Percentiles rank a stretch among this genome's conserved stretches.
Conservation (phyloP, 1,140 invertebrate genomes). For the Leptopilina boulardi region DNA sequence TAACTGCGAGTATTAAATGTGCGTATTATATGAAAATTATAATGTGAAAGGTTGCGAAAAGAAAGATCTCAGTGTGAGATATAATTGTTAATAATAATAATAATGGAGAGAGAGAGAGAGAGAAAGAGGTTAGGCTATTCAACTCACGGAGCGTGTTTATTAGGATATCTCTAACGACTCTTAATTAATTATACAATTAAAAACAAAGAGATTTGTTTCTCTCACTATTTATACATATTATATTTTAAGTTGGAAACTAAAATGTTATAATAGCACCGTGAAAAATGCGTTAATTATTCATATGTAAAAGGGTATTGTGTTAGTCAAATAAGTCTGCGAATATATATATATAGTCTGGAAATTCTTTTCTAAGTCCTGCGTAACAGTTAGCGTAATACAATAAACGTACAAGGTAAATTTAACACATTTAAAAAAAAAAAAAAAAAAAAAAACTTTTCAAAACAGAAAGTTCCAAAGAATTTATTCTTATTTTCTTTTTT, state of each 20-base stretch:
- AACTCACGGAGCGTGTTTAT: neutral
- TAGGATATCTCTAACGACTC: neutral
- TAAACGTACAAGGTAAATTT: constrained; percentile 1
- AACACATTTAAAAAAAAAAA: neutral
- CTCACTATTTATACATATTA: neutral
- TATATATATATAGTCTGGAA: neutral
- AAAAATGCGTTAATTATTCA: constrained; percentile 1
- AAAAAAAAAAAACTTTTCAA: too few species aligned
- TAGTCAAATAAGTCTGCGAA: neutral
- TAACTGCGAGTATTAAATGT: neutral
- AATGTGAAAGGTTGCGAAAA: constrained; percentile 2
- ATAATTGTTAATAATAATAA: neutral
- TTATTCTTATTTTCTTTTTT: neutral
- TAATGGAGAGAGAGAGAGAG: too few species aligned
- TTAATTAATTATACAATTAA: constrained; percentile 11
- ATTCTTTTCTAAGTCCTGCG: constrained; percentile 4
- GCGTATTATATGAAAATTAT: neutral
- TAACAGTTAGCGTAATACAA: constrained; percentile 1
- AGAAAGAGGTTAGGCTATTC: neutral
- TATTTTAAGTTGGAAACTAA: neutral
- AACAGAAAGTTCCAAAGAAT: neutral
- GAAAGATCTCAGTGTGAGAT: neutral
- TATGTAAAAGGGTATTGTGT: neutral
- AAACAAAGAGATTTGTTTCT: neutral
- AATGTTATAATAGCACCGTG: neutral